A percentile compares a stretch with the other conserved stretches of the same genome.
These are phyloP conservation scores for Columba livia DNA, from an alignment of 2,113 vertebrate species.

Conservation along the genomic window DNA sequence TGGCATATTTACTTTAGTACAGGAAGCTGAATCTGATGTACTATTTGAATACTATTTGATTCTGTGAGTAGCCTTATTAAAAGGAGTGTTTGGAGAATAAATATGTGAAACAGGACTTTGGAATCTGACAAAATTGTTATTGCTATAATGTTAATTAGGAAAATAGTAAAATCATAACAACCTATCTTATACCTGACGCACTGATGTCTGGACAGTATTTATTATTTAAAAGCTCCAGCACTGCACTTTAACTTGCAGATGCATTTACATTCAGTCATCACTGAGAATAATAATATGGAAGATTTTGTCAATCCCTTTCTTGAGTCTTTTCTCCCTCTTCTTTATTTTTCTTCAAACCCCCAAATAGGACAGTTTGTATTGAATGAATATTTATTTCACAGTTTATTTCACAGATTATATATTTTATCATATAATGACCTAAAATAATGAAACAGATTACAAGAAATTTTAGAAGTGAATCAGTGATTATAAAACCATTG, in stretches of 20 bases:
- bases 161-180: background rate
- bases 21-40: background rate
- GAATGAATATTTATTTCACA: background rate
- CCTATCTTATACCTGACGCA: background rate
- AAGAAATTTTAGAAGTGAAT: background rate
- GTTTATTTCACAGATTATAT: background rate
- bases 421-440: background rate
- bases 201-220: background rate
- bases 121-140: background rate
- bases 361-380: background rate
- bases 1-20: background rate
- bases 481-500: conserved; percentile 13
- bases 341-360: background rate
- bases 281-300: background rate
- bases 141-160: background rate
- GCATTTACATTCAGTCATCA: background rate
- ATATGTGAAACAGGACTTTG: background rate
- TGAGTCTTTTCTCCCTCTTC: rapidly evolving
- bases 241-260: background rate
- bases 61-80: background rate
- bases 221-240: background rate
- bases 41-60: background rate
- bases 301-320: background rate
- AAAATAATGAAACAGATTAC: background rate
- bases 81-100: background rate